These are phyloP conservation scores for Salvelinus fontinalis DNA, from an alignment of 2,113 vertebrate genomes.

Conservation along the genomic window DNA sequence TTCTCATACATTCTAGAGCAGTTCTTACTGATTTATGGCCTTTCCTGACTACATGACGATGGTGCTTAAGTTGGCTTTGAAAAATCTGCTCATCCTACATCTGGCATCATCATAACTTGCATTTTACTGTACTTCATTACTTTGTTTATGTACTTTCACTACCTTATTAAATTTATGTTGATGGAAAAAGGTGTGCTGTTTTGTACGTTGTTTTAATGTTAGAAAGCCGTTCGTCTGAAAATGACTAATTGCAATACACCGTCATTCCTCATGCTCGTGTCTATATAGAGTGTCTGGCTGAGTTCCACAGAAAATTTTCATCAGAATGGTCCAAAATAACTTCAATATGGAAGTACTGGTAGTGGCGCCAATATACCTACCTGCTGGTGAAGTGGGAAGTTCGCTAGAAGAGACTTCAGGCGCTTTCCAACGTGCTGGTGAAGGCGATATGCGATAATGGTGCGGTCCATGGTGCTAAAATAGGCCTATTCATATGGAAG, in stretches of 20 bases:
- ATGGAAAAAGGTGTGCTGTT: constrained; percentile 77
- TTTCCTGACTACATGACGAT: constrained; percentile 77
- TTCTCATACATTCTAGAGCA: constrained; percentile 60
- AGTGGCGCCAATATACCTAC: too few species aligned
- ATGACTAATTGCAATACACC: constrained; percentile 79
- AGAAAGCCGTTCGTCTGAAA: constrained; percentile 74
- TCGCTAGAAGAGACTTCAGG: too few species aligned
- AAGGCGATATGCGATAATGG: too few species aligned
- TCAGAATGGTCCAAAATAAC: too few species aligned
- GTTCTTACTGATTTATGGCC: constrained; percentile 69
- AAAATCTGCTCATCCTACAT: constrained; percentile 68
- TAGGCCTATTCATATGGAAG: too few species aligned
- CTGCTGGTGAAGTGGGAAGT: too few species aligned
- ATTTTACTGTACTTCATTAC: constrained; percentile 64
- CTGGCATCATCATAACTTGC: constrained; percentile 60
- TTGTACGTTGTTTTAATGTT: constrained; percentile 78
- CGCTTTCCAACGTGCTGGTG: too few species aligned
- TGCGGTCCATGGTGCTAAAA: too few species aligned
- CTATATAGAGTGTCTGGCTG: constrained; percentile 20
- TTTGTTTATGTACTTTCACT: constrained; percentile 76
- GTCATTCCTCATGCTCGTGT: constrained; percentile 72
- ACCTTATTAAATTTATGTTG: constrained; percentile 79
- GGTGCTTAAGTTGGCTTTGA: constrained; percentile 81
- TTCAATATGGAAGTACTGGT: too few species aligned
- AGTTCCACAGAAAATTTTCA: too few species aligned